These are phyloP conservation scores for Astreopora myriophthalma DNA, from an alignment of 64 coral and sea anemone species.

Conservation along the genomic window DNA sequence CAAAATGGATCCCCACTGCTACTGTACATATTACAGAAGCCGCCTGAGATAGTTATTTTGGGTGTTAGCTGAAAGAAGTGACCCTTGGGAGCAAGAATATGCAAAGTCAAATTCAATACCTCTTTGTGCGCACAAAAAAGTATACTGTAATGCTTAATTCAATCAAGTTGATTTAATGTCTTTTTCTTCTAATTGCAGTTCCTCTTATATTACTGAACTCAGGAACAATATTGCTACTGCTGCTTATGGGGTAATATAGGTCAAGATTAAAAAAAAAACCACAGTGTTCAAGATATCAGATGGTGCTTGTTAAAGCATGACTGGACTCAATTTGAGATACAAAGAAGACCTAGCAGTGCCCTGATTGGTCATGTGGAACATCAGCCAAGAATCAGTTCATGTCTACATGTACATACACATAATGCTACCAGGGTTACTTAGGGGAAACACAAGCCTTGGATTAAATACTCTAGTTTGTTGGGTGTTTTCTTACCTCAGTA, in stretches of 20 bases:
- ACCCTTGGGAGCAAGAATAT: too few relatives aligned
- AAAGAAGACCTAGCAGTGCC: background rate
- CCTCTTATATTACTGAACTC: constrained; percentile 92
- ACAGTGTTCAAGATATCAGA: background rate
- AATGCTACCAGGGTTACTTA: background rate
- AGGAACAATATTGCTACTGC: constrained; percentile 77
- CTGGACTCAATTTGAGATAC: background rate
- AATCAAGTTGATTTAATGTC: background rate
- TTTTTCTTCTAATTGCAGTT: constrained; percentile 62
- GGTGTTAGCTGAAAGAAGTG: too few relatives aligned
- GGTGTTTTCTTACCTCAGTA: too few relatives aligned
- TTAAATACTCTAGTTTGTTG: too few relatives aligned
- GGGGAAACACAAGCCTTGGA: background rate
- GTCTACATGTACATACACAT: background rate
- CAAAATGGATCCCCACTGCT: too few relatives aligned
- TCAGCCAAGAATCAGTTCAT: background rate
- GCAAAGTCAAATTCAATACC: too few relatives aligned
- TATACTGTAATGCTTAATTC: background rate
- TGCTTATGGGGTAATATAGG: constrained; percentile 77
- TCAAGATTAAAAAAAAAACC: background rate
- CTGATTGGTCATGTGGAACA: background rate
- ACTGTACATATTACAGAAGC: too few relatives aligned
- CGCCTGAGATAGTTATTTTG: too few relatives aligned
- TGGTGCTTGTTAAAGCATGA: background rate
- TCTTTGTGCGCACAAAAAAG: background rate